phyloP scores from a whole-genome alignment of 2,797 vertebrate genomes.

The Nannoperca australis region DNA sequence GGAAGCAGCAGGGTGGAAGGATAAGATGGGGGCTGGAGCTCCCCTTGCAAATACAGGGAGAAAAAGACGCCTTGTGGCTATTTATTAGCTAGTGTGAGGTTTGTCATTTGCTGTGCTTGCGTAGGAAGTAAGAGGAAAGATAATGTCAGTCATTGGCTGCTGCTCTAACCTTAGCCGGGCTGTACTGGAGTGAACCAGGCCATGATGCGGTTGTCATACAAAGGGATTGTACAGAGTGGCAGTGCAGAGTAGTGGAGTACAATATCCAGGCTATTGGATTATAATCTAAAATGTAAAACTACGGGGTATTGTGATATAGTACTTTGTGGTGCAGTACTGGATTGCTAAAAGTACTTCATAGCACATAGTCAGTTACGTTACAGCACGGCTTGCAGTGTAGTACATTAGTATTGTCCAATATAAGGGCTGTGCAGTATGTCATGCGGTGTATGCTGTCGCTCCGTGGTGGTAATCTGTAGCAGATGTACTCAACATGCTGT shows the following conservation, averaged over 20 bases:
- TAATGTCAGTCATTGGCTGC: constrained; percentile 27
- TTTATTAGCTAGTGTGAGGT: constrained; percentile 20
- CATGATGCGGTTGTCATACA: background rate
- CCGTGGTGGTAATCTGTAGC: constrained; percentile 79
- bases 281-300: constrained; percentile 11
- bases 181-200: constrained; percentile 4
- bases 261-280: background rate
- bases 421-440: constrained; percentile 78
- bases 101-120: constrained; percentile 13
- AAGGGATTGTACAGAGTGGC: background rate
- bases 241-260: background rate
- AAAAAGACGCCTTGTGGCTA: constrained; percentile 21
- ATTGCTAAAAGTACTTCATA: constrained; percentile 13
- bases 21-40: constrained; percentile 22
- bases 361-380: background rate
- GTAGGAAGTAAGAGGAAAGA: constrained; percentile 21
- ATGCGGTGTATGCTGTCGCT: constrained; percentile 78
- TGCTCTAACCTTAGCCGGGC: constrained; percentile 11
- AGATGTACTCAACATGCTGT: constrained; percentile 83
- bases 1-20: constrained; percentile 2
- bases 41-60: constrained; percentile 28
- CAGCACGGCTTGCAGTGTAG: constrained; percentile 49
- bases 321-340: constrained; percentile 18
- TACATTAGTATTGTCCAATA: constrained; percentile 62
- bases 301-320: background rate